Evolutionary conservation across 2,888 invertebrate species (phyloP), one percentile per base, ranked within the genome.

Genomic region (Eristalinus sepulchralis): DNA sequence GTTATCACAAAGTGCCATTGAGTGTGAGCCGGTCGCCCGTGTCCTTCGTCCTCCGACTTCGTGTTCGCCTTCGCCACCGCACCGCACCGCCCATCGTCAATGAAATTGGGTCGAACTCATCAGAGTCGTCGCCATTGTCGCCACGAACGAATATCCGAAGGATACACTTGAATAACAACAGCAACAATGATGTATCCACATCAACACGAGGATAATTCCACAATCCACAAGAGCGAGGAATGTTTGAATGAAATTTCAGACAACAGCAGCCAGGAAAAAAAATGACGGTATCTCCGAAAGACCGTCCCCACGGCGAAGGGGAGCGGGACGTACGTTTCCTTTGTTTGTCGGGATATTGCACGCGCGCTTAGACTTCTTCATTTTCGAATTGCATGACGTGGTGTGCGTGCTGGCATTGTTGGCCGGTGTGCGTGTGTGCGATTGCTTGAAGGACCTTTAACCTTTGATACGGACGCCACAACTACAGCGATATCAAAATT

Each of bases 401-500:
- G 73, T 64, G 33, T 57, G 34, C 47, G 47, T 47, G 47, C 5
- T 17, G 1, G 47, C 17, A 17, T 47, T 17, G 17, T 47, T 9
- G 47, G 17, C n/a, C 17, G 47, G 5, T 33, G 57, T 57, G 33
- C 39, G 11, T 53, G 13, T 55, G 33, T 63, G 36, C 64, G 66
- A 34, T 20, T 22, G 53, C 9, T 64, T 53, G 71, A 76, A 68
- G 81, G 53, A 77, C 84, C 72, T 85, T 85, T 85, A 85, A 85
- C 84, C 84, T 85, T 81, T 75, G 13, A 6, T 17, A 17, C 55
- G 34, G 17, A 27, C 68, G 63, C 55, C 34, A 31, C 63, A 73
- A 80, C 80, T 76, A 76, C 76, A 80, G 72, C 68, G 47, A 57
- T 81, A 81, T 85, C 47, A 64, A 77, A 81, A 47, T 81, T 85